Evolutionary conservation across 2,113 vertebrate genomes (phyloP), one percentile per base, ranked within the genome.

Genomic region (Triplophysa tibetana): DNA sequence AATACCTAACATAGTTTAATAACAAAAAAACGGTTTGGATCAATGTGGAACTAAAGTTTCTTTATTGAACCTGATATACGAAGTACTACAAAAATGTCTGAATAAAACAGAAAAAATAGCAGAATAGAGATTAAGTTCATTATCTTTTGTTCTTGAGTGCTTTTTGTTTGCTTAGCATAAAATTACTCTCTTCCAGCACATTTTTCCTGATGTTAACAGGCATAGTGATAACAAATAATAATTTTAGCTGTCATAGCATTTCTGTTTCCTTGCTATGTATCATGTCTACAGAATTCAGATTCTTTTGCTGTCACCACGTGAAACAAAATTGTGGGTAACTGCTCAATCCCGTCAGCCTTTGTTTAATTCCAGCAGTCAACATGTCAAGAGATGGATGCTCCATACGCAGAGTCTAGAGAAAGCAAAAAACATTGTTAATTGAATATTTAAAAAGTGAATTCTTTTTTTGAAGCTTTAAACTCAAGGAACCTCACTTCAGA

Each of bases 351-450:
- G 54, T 75, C 19, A 33, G 45, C 48, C 78, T 83, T 77, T 81
- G 78, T 63, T 17, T 81, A 81, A 78, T 81, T 85, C 58, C 70
- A 78, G 61, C 64, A 77, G 84, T 81, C 74, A 70, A 68, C 77
- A 77, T 52, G 45, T 77, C 45, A 64, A 72, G 52, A 70, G 54
- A 56, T 43, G 68, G 68, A 82, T 4, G 61, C 48, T 77, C 54
- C 60, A 13, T 65, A 17, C 67, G 23, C 38, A 24, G 33, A 61
- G 26, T 23, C 38, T 52, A 3, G 43, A 21, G n/a, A 52, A 52
- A 52, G 50, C 4, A 3, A 52, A 14, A 38, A 38, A 38, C 33
- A 38, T 7, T 38, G 33, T 7, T 7, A 38, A 29, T 29, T 29
- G 29, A 29, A 29, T 29, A 29, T 29, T 29, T 24, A 24, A 24